Evolutionary conservation across 2,113 vertebrate genomes (phyloP).

Genomic region (Eonycteris spelaea): DNA sequence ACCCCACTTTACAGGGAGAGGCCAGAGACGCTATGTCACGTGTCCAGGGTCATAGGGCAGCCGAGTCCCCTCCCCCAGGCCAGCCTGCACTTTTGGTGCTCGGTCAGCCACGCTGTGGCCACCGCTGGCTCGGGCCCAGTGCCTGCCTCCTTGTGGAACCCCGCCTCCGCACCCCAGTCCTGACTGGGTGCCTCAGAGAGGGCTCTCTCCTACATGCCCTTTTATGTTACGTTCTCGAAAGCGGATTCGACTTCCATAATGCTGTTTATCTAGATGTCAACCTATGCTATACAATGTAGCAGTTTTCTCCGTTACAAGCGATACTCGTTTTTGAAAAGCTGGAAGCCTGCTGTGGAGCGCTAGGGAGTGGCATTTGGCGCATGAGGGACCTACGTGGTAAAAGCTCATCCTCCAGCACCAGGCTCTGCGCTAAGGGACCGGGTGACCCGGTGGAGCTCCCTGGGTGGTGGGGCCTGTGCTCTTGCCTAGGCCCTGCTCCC

Average conservation of each 20-base stretch:
- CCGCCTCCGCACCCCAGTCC: fast-evolving
- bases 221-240: neutral
- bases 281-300: neutral
- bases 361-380: fast-evolving
- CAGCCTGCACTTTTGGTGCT: neutral
- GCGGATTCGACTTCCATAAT: neutral
- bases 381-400: fast-evolving
- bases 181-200: neutral
- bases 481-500: fast-evolving
- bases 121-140: neutral
- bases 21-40: neutral
- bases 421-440: fast-evolving
- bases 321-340: neutral
- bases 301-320: fast-evolving
- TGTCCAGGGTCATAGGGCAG: neutral
- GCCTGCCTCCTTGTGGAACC: fast-evolving
- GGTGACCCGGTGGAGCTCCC: neutral
- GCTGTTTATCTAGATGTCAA: neutral
- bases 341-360: fast-evolving
- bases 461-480: neutral
- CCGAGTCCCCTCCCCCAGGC: neutral
- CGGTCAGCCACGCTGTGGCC: fast-evolving
- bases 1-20: neutral
- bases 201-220: neutral
- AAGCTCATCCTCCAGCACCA: neutral